Evolutionary conservation across 2,888 invertebrate genomes (phyloP), one percentile per base, ranked within the genome.

Genomic region (Lepidocyrtinus sp.): DNA sequence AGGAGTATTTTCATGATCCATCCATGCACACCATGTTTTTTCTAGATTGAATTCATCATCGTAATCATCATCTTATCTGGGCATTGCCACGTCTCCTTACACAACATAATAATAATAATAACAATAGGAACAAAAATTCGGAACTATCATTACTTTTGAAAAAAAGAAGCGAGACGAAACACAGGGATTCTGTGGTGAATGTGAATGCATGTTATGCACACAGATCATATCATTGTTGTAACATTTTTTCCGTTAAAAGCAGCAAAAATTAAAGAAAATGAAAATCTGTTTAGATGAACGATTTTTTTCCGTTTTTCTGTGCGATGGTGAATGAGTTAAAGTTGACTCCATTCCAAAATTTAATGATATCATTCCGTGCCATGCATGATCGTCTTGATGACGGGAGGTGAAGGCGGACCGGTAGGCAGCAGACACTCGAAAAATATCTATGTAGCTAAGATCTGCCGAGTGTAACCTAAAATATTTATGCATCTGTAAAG

Each of bases 41-140:
- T 55, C 55, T 36, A 55, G 55, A 55, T 55, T 55, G 55, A n/a
- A 55, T 55, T 55, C 17, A 5, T 55, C n/a, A n/a, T 55, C 17
- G 55, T 55, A 55, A 55, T 55, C 55, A 55, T 55, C 55, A n/a
- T 55, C 55, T 55, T 55, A n/a, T 55, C 55, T 55, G 55, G 55
- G 55, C 55, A 55, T 55, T 55, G 55, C 55, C 55, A 55, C 55
- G 55, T 55, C 55, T 55, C n/a, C 55, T 55, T 55, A 55, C 55
- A n/a, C 17, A 55, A 55, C 55, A 55, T n/a, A 55, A n/a, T 55
- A 55, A 55, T n/a, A n/a, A n/a, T 55, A 5, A 55, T n/a, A 55
- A 55, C 55, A 55, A 55, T 55, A 55, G 55, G 55, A 55, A n/a
- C 55, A 55, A 55, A n/a, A 36, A 36, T 12, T 55, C 55, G 15